These are phyloP conservation scores for Ptilonorhynchus violaceus DNA, from an alignment of 2,113 vertebrate genomes.

Conservation along the genomic window DNA sequence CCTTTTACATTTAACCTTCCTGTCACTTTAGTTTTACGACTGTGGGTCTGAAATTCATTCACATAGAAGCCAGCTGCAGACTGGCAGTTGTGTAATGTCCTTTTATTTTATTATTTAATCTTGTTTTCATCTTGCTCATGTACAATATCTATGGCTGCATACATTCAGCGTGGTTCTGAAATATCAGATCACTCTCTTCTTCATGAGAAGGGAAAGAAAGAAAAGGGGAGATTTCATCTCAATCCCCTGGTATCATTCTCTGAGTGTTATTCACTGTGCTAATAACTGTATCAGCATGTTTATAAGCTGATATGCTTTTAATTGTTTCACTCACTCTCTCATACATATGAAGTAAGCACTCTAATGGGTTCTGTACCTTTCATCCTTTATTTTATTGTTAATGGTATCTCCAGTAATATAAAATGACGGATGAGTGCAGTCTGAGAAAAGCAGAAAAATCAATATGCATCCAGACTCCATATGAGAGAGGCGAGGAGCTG, in stretches of 20 bases:
- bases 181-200: neutral
- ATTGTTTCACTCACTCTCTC: conserved; percentile 69
- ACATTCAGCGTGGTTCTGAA: neutral
- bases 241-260: conserved; percentile 29
- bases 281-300: conserved; percentile 75
- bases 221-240: conserved; percentile 35
- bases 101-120: conserved; percentile 31
- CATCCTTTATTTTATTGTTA: conserved; percentile 75
- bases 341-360: conserved; percentile 59
- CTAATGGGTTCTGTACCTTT: conserved; percentile 72
- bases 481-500: conserved; percentile 39
- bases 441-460: conserved; percentile 74
- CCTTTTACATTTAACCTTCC: neutral
- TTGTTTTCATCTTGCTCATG: conserved; percentile 12
- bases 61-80: neutral
- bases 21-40: neutral
- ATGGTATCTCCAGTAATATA: conserved; percentile 77
- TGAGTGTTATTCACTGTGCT: conserved; percentile 60
- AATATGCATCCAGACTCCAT: conserved; percentile 66
- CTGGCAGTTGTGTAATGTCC: neutral
- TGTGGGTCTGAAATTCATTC: conserved; percentile 13
- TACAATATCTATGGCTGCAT: neutral
- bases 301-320: conserved; percentile 73
- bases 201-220: neutral
- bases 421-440: conserved; percentile 74